Base-by-base conservation (phyloP, 2,113 vertebrate species). In the Lagopus muta region DNA sequence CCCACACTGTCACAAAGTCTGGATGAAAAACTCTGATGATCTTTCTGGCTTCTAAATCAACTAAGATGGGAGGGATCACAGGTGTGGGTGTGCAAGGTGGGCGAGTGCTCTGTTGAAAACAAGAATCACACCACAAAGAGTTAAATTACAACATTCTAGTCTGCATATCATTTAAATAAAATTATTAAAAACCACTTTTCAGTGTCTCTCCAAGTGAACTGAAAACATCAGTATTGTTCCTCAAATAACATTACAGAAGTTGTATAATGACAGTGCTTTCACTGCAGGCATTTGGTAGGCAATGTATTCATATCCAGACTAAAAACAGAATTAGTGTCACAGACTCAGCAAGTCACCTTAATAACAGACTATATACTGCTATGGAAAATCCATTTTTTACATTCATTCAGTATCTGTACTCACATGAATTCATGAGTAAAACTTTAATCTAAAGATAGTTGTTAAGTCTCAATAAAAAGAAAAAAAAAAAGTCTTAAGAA, bases 281-380 rank as follows among this genome's bases (percentile, higher is more conserved):
- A 75, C 32, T 82, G 61, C 43, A 82, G 22, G 38, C 1, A 1
- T 34, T 19, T 34, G 76, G 45, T 5, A 91, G 24, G 16, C 11
- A 75, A 43, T 22, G 47, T 24, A 77, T 70, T 8, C 42, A 34
- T 17, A 71, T 55, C 42, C 42, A 62, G 5, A 27, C 19, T 71
- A 85, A 78, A 11, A 92, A 55, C 6, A 88, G 42, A 67, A 76
- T 21, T 11, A 7, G 10, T 54, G 69, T 67, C 82, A 71, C 30
- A 72, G 30, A 47, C 28, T 86, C 50, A n/a, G 42, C 40, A 34
- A 65, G 58, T 61, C 16, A 76, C 78, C 24, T 71, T 42, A 72
- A 54, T 30, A 66, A 43, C 8, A 42, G 25, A 43, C 70, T 24
- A 60, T 2, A 74, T 18, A 58, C 11, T 0, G 0, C 32, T 79